These are phyloP conservation scores for Drosophila niveifrons DNA, from an alignment of 2,888 invertebrate species.

Conservation along the genomic window DNA sequence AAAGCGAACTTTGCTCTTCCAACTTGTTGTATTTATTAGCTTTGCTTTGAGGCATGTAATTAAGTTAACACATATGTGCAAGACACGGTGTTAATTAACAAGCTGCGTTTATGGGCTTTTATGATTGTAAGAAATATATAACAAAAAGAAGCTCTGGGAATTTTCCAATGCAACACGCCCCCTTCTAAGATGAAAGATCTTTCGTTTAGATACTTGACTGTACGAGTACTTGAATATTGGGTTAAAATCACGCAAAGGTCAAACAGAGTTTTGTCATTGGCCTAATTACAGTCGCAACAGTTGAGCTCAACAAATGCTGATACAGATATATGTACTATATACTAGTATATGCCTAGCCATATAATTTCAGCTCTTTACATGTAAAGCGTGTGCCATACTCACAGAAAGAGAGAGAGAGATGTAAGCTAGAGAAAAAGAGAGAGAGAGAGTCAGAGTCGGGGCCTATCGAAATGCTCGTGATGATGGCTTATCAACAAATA, in stretches of 20 bases:
- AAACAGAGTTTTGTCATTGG: conserved; percentile 44
- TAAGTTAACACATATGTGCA: conserved; percentile 65
- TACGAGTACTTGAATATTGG: conserved; percentile 9
- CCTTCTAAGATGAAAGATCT: neutral
- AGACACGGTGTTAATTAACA: conserved; percentile 54
- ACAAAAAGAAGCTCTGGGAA: conserved; percentile 25
- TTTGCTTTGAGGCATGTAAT: conserved; percentile 39
- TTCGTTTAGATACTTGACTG: neutral
- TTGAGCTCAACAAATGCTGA: conserved; percentile 4
- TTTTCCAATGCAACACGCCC: conserved; percentile 53
- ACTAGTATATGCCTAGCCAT: conserved; percentile 20
- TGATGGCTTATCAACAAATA: conserved; percentile 57
- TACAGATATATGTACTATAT: conserved; percentile 21
- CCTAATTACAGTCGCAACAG: conserved; percentile 52
- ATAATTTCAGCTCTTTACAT: conserved; percentile 47
- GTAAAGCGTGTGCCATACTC: neutral
- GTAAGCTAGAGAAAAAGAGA: neutral
- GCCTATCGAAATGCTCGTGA: conserved; percentile 38
- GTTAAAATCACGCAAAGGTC: conserved; percentile 59
- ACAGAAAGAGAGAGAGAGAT: neutral
- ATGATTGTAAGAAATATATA: conserved; percentile 12
- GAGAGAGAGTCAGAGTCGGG: conserved; percentile 7
- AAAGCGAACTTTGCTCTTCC: neutral
- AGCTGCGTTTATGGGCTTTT: conserved; percentile 21
- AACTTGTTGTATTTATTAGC: conserved; percentile 10